Conservation (phyloP, 1,140 invertebrate species). For the Druon quercuslanigerum region DNA sequence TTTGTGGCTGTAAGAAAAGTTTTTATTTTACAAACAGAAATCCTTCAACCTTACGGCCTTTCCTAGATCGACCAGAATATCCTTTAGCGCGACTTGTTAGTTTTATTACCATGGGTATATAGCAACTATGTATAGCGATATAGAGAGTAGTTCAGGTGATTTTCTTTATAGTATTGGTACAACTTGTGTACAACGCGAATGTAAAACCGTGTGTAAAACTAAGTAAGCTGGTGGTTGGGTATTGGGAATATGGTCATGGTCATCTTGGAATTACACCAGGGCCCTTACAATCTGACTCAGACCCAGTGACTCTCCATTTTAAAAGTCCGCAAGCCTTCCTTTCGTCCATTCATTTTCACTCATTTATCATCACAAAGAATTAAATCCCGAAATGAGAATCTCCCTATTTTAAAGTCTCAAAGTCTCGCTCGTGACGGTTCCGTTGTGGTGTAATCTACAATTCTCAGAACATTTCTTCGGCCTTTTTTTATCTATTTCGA, state of each 20-base stretch:
- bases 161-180: background rate
- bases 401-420: background rate
- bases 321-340: conserved; percentile 2
- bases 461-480: too few relatives aligned
- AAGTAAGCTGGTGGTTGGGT: conserved; percentile 26
- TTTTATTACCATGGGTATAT: conserved; percentile 12
- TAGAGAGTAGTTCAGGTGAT: conserved; percentile 14
- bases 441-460: too few relatives aligned
- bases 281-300: conserved; percentile 66
- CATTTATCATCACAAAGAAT: conserved; percentile 6
- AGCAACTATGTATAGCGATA: background rate
- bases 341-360: conserved; percentile 43
- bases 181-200: background rate
- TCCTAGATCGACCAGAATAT: conserved; percentile 25
- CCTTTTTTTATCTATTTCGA: too few relatives aligned
- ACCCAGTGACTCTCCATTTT: conserved; percentile 54
- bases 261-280: conserved; percentile 70
- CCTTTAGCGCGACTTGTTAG: background rate
- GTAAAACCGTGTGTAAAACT: background rate
- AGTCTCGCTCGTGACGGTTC: background rate
- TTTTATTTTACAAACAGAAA: conserved; percentile 26
- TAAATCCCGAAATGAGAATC: conserved; percentile 13
- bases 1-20: conserved; percentile 13
- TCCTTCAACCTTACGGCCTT: conserved; percentile 29
- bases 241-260: conserved; percentile 71